A percentile compares a stretch with the other conserved stretches of the same genome.
These are phyloP conservation scores for Diplosoma virens DNA, from an alignment of 23 tunicate genomes.

Conservation along the genomic window DNA sequence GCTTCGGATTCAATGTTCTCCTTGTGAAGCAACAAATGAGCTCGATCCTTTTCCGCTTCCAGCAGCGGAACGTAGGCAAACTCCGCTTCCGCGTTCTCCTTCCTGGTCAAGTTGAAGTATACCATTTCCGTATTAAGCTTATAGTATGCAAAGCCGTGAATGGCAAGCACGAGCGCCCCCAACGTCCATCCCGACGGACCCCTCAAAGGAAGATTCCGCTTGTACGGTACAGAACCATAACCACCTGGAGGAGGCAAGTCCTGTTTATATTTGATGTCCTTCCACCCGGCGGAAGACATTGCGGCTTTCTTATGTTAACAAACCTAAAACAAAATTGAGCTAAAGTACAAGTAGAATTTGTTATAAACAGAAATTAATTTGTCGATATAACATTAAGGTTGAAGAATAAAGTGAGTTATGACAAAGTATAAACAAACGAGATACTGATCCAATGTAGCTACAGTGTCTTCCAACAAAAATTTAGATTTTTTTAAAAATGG, in stretches of 20 bases:
- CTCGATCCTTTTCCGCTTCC: conserved; percentile 85
- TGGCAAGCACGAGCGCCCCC: conserved; percentile 28
- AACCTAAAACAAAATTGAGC: too few species aligned
- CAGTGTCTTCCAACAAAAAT: too few species aligned
- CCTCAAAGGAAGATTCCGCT: conserved; percentile 64
- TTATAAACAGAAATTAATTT: too few species aligned
- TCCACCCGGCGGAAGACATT: conserved; percentile 66
- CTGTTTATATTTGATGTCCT: conserved; percentile 74
- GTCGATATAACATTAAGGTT: too few species aligned
- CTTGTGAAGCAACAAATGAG: conserved; percentile 35
- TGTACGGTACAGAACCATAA: conserved; percentile 69
- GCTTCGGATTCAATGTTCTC: conserved; percentile 88
- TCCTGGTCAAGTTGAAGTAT: background rate
- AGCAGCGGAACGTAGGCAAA: conserved; percentile 47
- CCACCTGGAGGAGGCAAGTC: conserved; percentile 96
- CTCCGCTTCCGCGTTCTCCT: conserved; percentile 46
- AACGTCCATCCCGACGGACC: conserved; percentile 59
- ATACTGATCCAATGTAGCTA: too few species aligned
- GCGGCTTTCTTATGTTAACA: too few species aligned
- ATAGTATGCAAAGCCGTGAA: conserved; percentile 11
- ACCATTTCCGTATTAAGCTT: background rate
- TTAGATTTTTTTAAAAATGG: too few species aligned
- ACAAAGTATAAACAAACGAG: too few species aligned
- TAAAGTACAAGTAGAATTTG: too few species aligned
- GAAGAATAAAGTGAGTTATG: too few species aligned